Conservation (phyloP, 2,113 vertebrate species). For the Falcunculus frontatus region DNA sequence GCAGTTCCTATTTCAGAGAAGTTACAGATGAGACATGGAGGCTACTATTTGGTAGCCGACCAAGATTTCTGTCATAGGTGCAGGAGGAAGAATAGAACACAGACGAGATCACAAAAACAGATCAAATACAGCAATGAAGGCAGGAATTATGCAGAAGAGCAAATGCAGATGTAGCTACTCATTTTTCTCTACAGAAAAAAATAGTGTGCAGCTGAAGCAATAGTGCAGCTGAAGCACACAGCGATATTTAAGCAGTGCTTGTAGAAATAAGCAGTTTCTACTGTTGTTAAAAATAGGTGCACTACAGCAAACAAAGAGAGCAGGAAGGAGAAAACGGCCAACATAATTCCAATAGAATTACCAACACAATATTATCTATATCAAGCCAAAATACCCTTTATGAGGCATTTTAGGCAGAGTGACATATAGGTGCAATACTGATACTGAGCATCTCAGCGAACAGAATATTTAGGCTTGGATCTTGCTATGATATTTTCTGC, state of each 20-base stretch:
- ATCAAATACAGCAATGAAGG: not conserved
- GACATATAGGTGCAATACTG: accelerated
- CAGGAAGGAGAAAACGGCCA: not conserved
- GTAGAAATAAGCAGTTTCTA: not conserved
- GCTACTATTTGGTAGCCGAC: not conserved
- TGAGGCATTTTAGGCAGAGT: not conserved
- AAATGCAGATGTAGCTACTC: not conserved
- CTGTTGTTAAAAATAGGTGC: not conserved
- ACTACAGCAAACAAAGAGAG: not conserved
- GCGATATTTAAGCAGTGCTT: not conserved
- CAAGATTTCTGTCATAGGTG: not conserved
- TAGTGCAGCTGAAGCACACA: not conserved
- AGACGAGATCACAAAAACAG: not conserved
- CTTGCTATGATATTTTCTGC: not conserved
- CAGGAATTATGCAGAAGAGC: not conserved
- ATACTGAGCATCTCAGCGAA: not conserved
- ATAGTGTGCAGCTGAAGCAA: not conserved
- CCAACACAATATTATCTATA: not conserved
- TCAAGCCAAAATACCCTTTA: not conserved
- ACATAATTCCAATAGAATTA: not conserved
- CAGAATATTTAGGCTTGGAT: not conserved
- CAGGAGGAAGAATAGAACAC: not conserved
- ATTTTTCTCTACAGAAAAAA: not conserved
- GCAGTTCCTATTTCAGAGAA: not conserved
- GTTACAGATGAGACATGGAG: not conserved